Evolutionary conservation across 2,888 invertebrate genomes (phyloP).

Genomic region (Steinernema scapterisci): DNA sequence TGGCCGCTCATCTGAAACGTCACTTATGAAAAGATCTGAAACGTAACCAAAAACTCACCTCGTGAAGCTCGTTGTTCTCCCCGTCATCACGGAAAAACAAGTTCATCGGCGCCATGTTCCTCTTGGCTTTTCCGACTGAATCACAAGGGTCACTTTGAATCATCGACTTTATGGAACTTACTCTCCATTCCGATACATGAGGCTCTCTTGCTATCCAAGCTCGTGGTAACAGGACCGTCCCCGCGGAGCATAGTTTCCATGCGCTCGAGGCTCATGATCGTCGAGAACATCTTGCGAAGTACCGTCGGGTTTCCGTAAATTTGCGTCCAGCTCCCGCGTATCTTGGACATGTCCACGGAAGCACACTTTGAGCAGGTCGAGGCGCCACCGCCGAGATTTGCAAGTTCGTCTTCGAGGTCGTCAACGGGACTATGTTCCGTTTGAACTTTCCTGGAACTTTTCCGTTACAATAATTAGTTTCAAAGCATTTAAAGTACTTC

Average conservation of each 20-base stretch:
- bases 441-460: constrained; percentile 1
- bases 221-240: constrained; percentile 38
- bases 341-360: constrained; percentile 49
- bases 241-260: constrained; percentile 36
- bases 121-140: constrained; percentile 41
- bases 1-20: constrained; percentile 54
- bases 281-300: constrained; percentile 57
- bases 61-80: constrained; percentile 52
- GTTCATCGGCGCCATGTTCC: constrained; percentile 48
- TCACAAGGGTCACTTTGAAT: not conserved
- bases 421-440: not conserved
- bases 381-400: constrained; percentile 6
- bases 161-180: not conserved
- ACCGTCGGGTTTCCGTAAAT: constrained; percentile 59
- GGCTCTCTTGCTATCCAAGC: constrained; percentile 48
- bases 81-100: constrained; percentile 57
- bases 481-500: constrained; percentile 33
- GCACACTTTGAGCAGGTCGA: constrained; percentile 52
- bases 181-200: constrained; percentile 59
- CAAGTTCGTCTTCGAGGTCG: constrained; percentile 30
- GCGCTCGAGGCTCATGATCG: constrained; percentile 52
- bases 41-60: constrained; percentile 41
- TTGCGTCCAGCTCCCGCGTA: constrained; percentile 61
- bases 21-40: not conserved
- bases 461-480: constrained; percentile 36